phyloP scores from a whole-genome alignment of 2,797 vertebrate species.

The Cuniculus paca region DNA sequence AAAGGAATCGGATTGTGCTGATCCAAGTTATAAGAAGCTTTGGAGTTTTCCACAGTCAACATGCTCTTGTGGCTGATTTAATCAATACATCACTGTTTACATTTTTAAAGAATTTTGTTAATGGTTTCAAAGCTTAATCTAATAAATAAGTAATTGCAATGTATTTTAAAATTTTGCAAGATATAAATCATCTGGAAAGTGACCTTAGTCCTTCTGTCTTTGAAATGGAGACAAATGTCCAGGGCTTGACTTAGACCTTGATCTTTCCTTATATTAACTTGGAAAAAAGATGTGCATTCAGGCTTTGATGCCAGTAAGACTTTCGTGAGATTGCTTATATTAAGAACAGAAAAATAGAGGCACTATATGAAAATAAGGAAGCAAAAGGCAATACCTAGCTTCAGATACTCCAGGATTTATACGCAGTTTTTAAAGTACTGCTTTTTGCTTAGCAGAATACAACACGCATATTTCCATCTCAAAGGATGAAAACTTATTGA shows the following conservation, averaged over 20 bases:
- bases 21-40: neutral
- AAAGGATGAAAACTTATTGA: neutral
- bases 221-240: conserved; percentile 38
- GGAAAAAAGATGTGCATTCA: neutral
- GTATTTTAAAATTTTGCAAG: conserved; percentile 64
- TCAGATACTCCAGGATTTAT: neutral
- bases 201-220: conserved; percentile 37
- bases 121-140: conserved; percentile 35
- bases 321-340: too few species aligned
- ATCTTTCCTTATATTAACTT: conserved; percentile 3
- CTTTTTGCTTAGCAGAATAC: neutral
- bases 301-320: neutral
- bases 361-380: neutral
- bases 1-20: conserved; percentile 62
- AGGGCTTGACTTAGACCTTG: conserved; percentile 6
- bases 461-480: neutral
- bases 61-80: neutral
- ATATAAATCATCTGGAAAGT: conserved; percentile 11
- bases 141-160: conserved; percentile 68
- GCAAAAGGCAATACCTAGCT: neutral
- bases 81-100: conserved; percentile 70
- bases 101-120: conserved; percentile 70
- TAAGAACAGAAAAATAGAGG: neutral
- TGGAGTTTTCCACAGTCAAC: conserved; percentile 29
- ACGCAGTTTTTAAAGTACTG: neutral